phyloP scores from a whole-genome alignment of 92 coral and sea anemone species.

The Epizoanthus scotinus region DNA sequence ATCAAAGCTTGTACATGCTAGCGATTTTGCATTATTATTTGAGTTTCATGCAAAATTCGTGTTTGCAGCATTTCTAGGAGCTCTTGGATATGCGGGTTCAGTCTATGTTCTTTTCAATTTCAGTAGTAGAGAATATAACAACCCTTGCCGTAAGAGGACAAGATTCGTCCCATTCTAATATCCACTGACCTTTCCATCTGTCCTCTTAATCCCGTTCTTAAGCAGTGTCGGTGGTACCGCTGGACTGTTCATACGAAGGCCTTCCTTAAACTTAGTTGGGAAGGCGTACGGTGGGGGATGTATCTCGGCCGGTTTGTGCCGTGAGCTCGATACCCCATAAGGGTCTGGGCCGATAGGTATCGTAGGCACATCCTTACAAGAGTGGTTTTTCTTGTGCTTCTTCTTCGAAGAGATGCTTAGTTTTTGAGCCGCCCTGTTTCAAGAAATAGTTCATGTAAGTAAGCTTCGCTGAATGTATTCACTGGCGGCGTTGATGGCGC shows the following conservation, averaged over 20 bases:
- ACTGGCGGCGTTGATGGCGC: too few species aligned
- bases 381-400: conserved; percentile 76
- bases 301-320: conserved; percentile 61
- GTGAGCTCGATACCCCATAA: conserved; percentile 44
- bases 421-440: conserved; percentile 90
- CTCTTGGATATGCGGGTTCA: too few species aligned
- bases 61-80: too few species aligned
- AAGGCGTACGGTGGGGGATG: conserved; percentile 88
- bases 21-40: not conserved
- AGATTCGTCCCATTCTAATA: not conserved
- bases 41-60: too few species aligned
- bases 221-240: conserved; percentile 93
- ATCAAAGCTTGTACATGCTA: too few species aligned
- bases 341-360: conserved; percentile 45
- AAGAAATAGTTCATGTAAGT: not conserved
- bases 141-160: not conserved
- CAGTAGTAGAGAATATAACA: too few species aligned
- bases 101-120: too few species aligned
- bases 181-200: conserved; percentile 87
- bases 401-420: conserved; percentile 81
- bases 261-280: conserved; percentile 89
- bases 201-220: conserved; percentile 80
- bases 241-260: conserved; percentile 79
- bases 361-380: conserved; percentile 49
- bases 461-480: too few species aligned